A percentile compares a stretch with the other conserved stretches of the same genome.
phyloP scores from a whole-genome alignment of 2,113 vertebrate species.

The Glaucomys volans region DNA sequence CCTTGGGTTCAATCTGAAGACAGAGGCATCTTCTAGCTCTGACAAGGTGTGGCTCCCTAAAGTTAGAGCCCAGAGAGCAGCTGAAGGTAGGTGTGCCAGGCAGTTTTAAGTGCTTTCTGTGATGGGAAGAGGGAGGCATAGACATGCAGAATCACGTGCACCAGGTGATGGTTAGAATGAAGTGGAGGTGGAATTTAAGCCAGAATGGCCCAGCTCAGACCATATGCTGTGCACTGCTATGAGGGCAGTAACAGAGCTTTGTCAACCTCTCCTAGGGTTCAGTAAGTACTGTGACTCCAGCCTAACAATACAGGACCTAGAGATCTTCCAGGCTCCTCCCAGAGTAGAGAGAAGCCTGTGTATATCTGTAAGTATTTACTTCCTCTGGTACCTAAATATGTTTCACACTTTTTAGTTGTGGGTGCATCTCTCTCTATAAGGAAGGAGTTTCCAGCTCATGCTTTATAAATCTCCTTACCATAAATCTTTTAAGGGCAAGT shows the following conservation, averaged over 20 bases:
- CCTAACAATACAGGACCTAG: not conserved
- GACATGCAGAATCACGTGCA: not conserved
- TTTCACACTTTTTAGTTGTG: not conserved
- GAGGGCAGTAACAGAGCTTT: not conserved
- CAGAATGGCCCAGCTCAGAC: not conserved
- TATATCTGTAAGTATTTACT: not conserved
- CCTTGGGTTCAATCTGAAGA: not conserved
- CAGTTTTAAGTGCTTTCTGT: not conserved
- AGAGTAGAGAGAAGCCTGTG: accelerated
- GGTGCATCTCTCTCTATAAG: not conserved
- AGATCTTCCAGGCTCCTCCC: not conserved
- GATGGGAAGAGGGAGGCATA: not conserved
- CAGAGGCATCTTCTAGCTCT: not conserved
- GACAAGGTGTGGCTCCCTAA: not conserved
- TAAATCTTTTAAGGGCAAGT: constrained; percentile 33
- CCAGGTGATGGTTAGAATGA: not conserved
- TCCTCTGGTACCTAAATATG: not conserved
- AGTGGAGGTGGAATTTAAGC: not conserved
- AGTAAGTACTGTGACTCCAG: not conserved
- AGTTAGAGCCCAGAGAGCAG: not conserved
- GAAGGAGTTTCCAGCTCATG: not conserved
- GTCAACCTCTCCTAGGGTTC: not conserved
- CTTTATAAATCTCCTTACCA: not conserved
- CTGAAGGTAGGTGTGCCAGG: not conserved
- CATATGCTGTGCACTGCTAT: not conserved